Evolutionary conservation across 2,888 invertebrate genomes (phyloP).

Genomic region (Melangyna quadrimaculata): DNA sequence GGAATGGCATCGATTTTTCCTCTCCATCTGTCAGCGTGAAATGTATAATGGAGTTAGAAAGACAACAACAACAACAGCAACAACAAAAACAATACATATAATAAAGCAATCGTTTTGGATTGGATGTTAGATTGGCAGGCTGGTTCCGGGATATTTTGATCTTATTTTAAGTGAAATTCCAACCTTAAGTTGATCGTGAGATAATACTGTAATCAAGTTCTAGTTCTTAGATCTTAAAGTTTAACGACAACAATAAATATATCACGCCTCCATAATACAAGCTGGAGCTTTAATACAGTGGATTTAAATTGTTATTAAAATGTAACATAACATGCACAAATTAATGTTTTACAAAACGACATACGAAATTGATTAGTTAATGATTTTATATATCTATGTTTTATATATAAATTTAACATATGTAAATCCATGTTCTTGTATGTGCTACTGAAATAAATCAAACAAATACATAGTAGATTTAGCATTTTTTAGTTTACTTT

Average conservation of each 20-base stretch:
- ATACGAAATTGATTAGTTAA: too few relatives aligned
- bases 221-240: not conserved
- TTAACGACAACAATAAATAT: conserved; percentile 27
- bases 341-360: too few relatives aligned
- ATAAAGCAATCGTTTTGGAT: conserved; percentile 40
- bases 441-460: too few relatives aligned
- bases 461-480: too few relatives aligned
- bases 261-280: conserved; percentile 37
- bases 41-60: conserved; percentile 20
- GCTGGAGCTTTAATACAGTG: not conserved
- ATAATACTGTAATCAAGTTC: conserved; percentile 9
- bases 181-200: not conserved
- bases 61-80: not conserved
- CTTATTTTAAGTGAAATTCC: conserved; percentile 18
- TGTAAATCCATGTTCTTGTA: too few relatives aligned
- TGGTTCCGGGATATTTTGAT: conserved; percentile 40
- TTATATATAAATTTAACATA: too few relatives aligned
- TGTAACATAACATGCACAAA: too few relatives aligned
- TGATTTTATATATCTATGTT: too few relatives aligned
- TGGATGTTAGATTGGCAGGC: conserved; percentile 54
- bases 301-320: too few relatives aligned
- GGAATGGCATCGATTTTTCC: conserved; percentile 58
- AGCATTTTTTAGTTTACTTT: too few relatives aligned
- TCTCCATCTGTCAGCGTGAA: conserved; percentile 53
- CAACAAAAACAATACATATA: not conserved